Base-by-base conservation (phyloP, 2,797 vertebrate genomes). In the Cirrhinus molitorella region DNA sequence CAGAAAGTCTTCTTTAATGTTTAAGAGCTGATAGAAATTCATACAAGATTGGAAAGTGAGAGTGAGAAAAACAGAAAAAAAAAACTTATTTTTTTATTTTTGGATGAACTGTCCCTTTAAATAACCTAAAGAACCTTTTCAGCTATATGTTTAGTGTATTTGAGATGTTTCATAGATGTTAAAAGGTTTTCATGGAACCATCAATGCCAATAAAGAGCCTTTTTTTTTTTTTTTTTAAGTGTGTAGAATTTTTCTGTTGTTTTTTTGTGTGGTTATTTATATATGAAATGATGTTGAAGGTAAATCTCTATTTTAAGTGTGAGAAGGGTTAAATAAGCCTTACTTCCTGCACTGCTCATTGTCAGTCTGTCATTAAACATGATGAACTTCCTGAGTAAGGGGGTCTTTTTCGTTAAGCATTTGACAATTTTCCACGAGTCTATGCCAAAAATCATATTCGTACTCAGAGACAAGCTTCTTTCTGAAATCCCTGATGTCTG, bases 361-460 rank as follows among this genome's bases (percentile, higher is more conserved):
- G 85, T 88, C 85, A 77, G 80, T 88, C 87, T 88, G 85, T 90
- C 89, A 88, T 86, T 86, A 85, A 88, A 87, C 82, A 86, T 84
- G 85, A 88, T 88, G 80, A 79, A 88, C 89, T 86, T 89, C 84
- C 85, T 85, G 79, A 87, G 84, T 79, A 81, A 76, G 79, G 81
- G 66, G 65, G 53, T 85, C 80, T 82, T 85, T 81, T 83, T 79
- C 75, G 83, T 79, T 81, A 73, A 55, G 83, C 78, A 81, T 89
- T 89, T 86, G 87, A 90, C 82, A 90, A 89, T 90, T 88, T 90
- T 91, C 90, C 91, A 89, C 74, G 23, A 66, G 76, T 73, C 80
- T 21, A 47, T 89, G 90, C 90, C 90, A 91, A 90, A 88, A 89
- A 88, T 88, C 89, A 89, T 88, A 92, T 87, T 88, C 87, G 70